Evolutionary conservation across 2,113 vertebrate genomes (phyloP).

Genomic region (Callipepla californica): DNA sequence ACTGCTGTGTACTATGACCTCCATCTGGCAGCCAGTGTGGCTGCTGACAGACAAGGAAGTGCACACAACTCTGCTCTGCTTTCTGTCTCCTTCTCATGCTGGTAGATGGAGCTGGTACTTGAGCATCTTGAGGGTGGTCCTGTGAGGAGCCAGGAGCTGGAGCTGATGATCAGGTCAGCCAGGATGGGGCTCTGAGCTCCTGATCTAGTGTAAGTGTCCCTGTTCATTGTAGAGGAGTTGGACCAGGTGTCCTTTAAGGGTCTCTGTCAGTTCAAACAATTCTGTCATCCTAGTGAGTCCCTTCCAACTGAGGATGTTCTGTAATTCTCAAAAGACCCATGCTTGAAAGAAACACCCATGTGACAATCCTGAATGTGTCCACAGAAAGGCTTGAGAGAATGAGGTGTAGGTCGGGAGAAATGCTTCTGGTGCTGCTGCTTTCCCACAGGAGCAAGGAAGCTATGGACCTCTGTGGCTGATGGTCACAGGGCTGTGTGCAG

Average conservation of each 20-base stretch:
- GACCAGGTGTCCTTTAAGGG: too few species aligned
- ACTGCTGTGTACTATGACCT: background rate
- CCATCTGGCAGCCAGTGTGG: background rate
- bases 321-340: background rate
- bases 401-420: background rate
- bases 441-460: background rate
- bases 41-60: background rate
- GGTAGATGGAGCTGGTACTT: background rate
- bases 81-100: background rate
- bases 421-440: background rate
- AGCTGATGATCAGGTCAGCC: too few species aligned
- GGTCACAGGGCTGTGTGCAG: background rate
- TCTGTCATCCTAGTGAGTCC: too few species aligned
- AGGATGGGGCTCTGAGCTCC: too few species aligned
- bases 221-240: too few species aligned
- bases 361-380: background rate
- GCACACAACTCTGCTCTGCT: accelerated
- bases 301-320: too few species aligned
- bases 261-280: too few species aligned
- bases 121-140: background rate
- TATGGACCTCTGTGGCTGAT: accelerated
- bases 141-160: too few species aligned
- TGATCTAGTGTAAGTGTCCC: too few species aligned
- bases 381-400: background rate
- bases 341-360: background rate